Evolutionary conservation across 2,797 vertebrate genomes (phyloP).

Genomic region (Poliocrania exsul): DNA sequence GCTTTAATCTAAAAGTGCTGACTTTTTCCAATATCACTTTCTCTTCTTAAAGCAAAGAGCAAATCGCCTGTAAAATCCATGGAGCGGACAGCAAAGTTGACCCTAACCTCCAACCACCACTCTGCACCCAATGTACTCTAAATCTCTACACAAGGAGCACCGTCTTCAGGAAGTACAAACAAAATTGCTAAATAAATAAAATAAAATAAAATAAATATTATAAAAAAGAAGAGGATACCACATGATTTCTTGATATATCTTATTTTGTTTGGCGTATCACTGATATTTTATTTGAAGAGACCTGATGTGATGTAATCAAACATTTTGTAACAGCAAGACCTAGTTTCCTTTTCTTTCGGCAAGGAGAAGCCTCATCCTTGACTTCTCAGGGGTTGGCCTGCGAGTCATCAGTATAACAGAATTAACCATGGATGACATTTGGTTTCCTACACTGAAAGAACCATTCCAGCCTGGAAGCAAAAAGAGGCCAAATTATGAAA

Average conservation of each 20-base stretch:
- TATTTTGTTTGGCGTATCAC: slow-evolving; percentile 79
- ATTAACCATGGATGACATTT: slow-evolving; percentile 39
- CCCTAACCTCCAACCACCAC: slow-evolving; percentile 84
- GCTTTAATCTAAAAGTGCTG: slow-evolving; percentile 92
- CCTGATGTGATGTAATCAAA: slow-evolving; percentile 70
- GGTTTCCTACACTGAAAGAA: slow-evolving; percentile 43
- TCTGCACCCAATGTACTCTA: slow-evolving; percentile 88
- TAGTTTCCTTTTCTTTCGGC: slow-evolving; percentile 70
- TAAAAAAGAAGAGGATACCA: slow-evolving; percentile 71
- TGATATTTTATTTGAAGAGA: slow-evolving; percentile 76
- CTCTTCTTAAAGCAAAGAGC: slow-evolving; percentile 90
- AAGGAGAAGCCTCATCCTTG: slow-evolving; percentile 61
- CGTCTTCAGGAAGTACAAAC: slow-evolving; percentile 78
- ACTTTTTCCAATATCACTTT: slow-evolving; percentile 88
- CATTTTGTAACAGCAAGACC: slow-evolving; percentile 75
- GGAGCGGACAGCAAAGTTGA: slow-evolving; percentile 87
- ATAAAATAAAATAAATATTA: slow-evolving; percentile 28
- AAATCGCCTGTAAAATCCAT: slow-evolving; percentile 88
- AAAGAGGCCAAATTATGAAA: slow-evolving; percentile 26
- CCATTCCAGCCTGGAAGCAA: slow-evolving; percentile 28
- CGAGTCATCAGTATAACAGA: slow-evolving; percentile 20
- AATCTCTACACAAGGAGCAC: slow-evolving; percentile 85
- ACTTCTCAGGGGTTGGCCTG: slow-evolving; percentile 73
- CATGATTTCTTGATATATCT: slow-evolving; percentile 72
- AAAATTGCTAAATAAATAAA: slow-evolving; percentile 53